Percentiles rank a stretch among this genome's conserved stretches.
These are phyloP conservation scores for Nesoenas mayeri DNA, from an alignment of 2,113 vertebrate genomes.

Conservation along the genomic window DNA sequence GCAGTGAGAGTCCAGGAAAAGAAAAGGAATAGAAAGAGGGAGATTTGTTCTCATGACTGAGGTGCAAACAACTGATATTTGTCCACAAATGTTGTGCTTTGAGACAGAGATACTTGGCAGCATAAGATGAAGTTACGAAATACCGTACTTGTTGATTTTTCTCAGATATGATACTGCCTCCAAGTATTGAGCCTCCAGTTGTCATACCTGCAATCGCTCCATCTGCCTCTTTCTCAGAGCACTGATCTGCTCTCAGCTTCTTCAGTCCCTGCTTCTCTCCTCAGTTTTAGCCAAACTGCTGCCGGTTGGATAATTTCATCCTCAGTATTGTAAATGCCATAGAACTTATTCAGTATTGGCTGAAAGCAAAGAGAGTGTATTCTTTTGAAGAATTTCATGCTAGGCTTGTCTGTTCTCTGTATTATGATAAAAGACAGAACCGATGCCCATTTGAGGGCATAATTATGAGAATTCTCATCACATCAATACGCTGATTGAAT, in stretches of 20 bases:
- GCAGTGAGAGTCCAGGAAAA: neutral
- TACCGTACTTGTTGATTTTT: neutral
- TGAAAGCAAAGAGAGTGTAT: neutral
- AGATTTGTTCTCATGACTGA: neutral
- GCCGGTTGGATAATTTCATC: neutral
- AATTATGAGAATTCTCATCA: neutral
- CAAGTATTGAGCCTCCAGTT: neutral
- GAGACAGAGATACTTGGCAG: neutral
- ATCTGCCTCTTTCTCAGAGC: neutral
- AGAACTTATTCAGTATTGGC: neutral
- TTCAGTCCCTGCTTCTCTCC: neutral
- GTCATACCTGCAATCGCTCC: neutral
- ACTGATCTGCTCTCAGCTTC: neutral
- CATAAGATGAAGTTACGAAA: neutral
- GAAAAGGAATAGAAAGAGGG: neutral
- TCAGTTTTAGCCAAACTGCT: neutral
- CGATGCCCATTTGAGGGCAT: neutral
- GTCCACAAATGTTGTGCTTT: neutral
- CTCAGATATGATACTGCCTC: neutral
- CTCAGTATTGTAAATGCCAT: neutral
- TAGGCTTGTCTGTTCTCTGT: neutral
- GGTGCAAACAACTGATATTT: neutral
- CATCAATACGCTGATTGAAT: neutral
- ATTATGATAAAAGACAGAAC: neutral
- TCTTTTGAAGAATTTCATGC: conserved; percentile 16